These are phyloP conservation scores for Calephelis nemesis DNA, from an alignment of 1,140 invertebrate species.

Conservation along the genomic window DNA sequence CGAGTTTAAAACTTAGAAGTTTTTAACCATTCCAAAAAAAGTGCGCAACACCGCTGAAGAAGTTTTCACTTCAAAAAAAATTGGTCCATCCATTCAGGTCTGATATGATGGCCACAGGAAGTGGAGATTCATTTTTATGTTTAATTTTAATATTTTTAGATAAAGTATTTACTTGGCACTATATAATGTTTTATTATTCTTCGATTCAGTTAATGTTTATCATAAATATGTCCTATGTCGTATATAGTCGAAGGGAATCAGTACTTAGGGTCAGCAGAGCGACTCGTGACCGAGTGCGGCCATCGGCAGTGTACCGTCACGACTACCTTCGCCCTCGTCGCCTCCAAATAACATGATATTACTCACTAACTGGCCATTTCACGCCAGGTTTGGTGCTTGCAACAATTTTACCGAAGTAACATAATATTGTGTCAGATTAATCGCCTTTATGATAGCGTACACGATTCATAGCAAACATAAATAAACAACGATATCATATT, in stretches of 20 bases:
- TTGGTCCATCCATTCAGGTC: no score
- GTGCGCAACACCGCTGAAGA: no score
- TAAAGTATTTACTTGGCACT: not conserved
- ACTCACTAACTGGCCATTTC: conserved; percentile 76
- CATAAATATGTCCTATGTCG: conserved; percentile 36
- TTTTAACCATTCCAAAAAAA: no score
- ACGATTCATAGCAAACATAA: conserved; percentile 31
- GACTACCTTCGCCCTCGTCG: conserved; percentile 58
- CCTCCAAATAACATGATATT: conserved; percentile 75
- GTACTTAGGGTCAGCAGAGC: conserved; percentile 67
- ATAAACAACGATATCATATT: conserved; percentile 19
- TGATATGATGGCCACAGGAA: no score
- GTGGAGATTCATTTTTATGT: no score
- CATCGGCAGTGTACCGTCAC: conserved; percentile 45
- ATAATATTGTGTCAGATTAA: conserved; percentile 56
- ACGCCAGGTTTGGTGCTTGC: conserved; percentile 59
- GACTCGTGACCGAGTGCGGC: conserved; percentile 64
- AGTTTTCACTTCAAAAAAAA: no score
- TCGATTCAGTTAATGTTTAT: conserved; percentile 31
- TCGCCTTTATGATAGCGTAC: conserved; percentile 41
- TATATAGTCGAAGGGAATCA: conserved; percentile 48
- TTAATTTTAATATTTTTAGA: no score
- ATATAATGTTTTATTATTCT: not conserved
- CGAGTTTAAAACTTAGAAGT: no score
- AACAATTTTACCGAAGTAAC: conserved; percentile 47